Evolutionary conservation across 1,140 invertebrate genomes (phyloP), one percentile per base, ranked within the genome.

Genomic region (Pseudachorutes palmiensis): DNA sequence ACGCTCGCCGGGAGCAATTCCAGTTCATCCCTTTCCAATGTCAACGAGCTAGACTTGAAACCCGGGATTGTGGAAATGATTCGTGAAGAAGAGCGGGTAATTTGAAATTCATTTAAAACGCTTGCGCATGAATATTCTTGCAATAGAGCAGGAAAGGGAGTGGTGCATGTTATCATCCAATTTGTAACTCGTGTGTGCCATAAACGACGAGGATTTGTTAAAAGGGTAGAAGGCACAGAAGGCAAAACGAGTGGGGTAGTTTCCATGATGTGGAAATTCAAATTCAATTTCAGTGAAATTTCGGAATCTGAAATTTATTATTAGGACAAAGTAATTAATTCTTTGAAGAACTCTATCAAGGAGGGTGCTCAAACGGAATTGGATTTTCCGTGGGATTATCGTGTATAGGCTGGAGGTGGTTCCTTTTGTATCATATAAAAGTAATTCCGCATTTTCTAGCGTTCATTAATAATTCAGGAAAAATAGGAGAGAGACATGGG

Each of bases 1-100:
- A 51, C 66, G 29, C 71, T 29, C n/a, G 70, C 45, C 65, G 48
- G 69, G 62, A 51, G 66, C 59, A 30, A 67, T 65, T 51, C 72
- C 74, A 74, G 78, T 76, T 75, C 76, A 62, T 69, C 76, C 78
- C 72, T 68, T 61, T 71, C 72, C n/a, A 48, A 70, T 49, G 36
- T 76, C n/a, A 90, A 92, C 75, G 90, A 93, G 77, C 84, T 91
- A 78, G 91, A 93, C 81, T 91, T 94, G 79, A 90, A 92, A 74
- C 91, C 91, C 3, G 91, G 90, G 79, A 94, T 94, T 80, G 90
- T 90, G 32, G 91, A 94, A 81, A 92, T 94, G 89, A 94, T 94
- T 76, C 88, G 90, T 77, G 91, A 94, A 82, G 91, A 93, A 81
- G 91, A 93, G 85, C 83, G 91, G 89, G 91, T 94, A 79, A 92